phyloP scores from a whole-genome alignment of 2,888 invertebrate species.

The Pherbina coryleti region DNA sequence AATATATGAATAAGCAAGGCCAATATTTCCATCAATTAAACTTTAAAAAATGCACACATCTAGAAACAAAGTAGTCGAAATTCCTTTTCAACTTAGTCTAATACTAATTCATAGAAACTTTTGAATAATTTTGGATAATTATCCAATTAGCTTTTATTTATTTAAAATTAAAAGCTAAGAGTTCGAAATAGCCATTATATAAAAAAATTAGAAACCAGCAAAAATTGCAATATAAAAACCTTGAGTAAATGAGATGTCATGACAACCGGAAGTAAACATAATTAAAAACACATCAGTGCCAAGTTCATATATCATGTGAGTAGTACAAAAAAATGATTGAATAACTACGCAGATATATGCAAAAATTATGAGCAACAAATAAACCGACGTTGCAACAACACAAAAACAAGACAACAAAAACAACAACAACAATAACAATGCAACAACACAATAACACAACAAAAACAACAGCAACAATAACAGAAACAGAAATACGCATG shows the following conservation, averaged over 20 bases:
- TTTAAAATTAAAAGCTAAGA: too few relatives aligned
- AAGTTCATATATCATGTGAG: not conserved
- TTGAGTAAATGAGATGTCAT: constrained; percentile 59
- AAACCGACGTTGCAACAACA: not conserved
- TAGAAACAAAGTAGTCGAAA: too few relatives aligned
- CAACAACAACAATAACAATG: too few relatives aligned
- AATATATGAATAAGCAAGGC: too few relatives aligned
- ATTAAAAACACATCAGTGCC: constrained; percentile 63
- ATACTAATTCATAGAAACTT: too few relatives aligned
- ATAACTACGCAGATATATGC: not conserved
- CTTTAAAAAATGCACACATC: too few relatives aligned
- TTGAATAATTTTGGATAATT: too few relatives aligned
- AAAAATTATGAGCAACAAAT: not conserved
- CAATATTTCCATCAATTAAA: too few relatives aligned
- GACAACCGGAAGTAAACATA: constrained; percentile 60
- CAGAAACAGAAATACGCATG: not conserved
- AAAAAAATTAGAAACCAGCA: not conserved
- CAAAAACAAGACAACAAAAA: not conserved
- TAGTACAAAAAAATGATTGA: not conserved
- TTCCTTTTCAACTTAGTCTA: too few relatives aligned
- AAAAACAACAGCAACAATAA: not conserved
- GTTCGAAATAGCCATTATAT: not conserved
- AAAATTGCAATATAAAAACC: not conserved
- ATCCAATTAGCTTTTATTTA: too few relatives aligned
- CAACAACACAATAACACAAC: not conserved